Evolutionary conservation across 2,888 invertebrate genomes (phyloP), one percentile per base, ranked within the genome.

Genomic region (Drosophila cracens): DNA sequence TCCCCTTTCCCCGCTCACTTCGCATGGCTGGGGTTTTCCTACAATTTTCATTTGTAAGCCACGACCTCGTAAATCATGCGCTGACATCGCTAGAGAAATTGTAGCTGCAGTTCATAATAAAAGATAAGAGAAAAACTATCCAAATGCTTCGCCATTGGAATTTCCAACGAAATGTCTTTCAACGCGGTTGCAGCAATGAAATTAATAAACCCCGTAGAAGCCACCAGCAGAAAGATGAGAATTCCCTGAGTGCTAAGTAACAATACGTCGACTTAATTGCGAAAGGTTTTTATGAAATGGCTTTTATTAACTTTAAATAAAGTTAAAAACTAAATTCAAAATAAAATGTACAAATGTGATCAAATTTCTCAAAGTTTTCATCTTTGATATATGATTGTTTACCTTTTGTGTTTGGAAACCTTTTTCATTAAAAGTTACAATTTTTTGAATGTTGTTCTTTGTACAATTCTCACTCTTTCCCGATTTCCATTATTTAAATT

Each of bases 81-180:
- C 81, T 88, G 89, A 85, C 87, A 85, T 75, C 66, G 76, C 81
- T 52, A 71, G 78, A 86, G 83, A 83, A 86, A 81, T 88, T 87
- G 77, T 85, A 83, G 79, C 86, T 86, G 81, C 81, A 88, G 87
- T 83, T 85, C 81, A 85, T 88, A 83, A 82, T 82, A 87, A 85
- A 83, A 78, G 76, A 85, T 76, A 83, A 85, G 81, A 73, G 72
- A 52, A 62, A 54, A 63, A 57, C 36, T 48, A 56, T 10, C 16
- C 54, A 62, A 76, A 71, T 69, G 53, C 64, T 63, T 57, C 69
- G 49, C 58, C 83, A 77, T 74, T 68, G 74, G 80, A 79, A 77
- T 77, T 75, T 67, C 66, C 27, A 43, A 58, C 33, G 66, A 75
- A 82, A 70, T 76, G 72, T 76, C 65, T 52, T 52, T 63, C 62